Evolutionary conservation across 2,113 vertebrate genomes (phyloP), one percentile per base, ranked within the genome.

Genomic region (Vanacampus margaritifer): DNA sequence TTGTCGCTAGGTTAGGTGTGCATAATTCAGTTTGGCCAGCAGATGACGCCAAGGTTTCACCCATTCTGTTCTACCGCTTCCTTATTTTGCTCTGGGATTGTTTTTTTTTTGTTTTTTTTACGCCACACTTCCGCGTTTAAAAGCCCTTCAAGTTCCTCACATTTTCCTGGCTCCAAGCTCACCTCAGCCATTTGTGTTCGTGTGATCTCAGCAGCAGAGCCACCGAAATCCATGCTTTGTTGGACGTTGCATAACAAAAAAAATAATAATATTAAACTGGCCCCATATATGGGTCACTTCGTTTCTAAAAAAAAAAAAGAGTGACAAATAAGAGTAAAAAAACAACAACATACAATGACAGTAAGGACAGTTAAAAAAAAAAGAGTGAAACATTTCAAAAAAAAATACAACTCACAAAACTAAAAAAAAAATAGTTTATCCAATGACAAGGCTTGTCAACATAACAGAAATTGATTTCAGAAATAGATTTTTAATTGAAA

Each of bases 391-490:
- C 19, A 0, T 50, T 13, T 21, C 19, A 51, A 51, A 51, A 51
- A 5, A 21, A 1, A 6, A 5, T 23, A 51, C 6, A 51, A 23
- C 48, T 23, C 48, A 51, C 21, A 51, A 51, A 51, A 21, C 13
- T 5, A 16, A 16, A 5, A 0, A 5, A 0, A n/a, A 51, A 51
- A 10, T 7, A n/a, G 1, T 6, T 23, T 16, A 19, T 14, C 4
- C 17, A 17, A 46, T 19, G 17, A 16, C 45, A 46, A 1, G 17
- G 8, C 21, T 48, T 51, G 10, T 50, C 3, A 11, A 46, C 8
- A 21, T 48, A 48, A 21, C 6, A n/a, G 46, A 48, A 1, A 48
- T 6, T 48, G 48, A 21, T 51, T 51, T 51, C n/a, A 51, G n/a
- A n/a, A n/a, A n/a, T n/a, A n/a, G n/a, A n/a, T n/a, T n/a, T n/a